A percentile compares a stretch with the other conserved stretches of the same genome.
Conservation (phyloP, 2,797 vertebrate species). For the Bovichtus variegatus region DNA sequence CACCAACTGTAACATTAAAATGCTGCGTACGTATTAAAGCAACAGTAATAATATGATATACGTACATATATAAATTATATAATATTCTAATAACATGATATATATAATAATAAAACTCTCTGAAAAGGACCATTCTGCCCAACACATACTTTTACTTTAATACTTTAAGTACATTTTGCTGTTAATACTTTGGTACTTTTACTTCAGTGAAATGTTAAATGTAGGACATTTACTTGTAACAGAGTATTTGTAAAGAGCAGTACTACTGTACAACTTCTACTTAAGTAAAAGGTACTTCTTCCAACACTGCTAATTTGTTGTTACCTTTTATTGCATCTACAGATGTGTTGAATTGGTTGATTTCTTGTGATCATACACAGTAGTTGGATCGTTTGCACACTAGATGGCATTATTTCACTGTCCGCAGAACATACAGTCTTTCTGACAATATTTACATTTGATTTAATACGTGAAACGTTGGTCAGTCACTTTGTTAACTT, state of each 20-base stretch:
- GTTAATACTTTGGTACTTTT: not conserved
- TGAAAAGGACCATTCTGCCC: no score
- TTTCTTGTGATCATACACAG: not conserved
- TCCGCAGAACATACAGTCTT: not conserved
- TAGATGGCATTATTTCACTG: conserved; percentile 59
- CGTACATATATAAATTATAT: no score
- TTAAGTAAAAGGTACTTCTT: not conserved
- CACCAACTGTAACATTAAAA: no score
- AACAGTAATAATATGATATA: not conserved
- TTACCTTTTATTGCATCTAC: no score
- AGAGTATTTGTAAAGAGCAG: not conserved
- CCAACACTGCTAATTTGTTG: not conserved
- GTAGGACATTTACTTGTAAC: not conserved
- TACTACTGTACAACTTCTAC: not conserved
- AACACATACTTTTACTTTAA: not conserved
- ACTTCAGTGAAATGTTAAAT: not conserved
- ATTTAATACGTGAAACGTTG: not conserved
- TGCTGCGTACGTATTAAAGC: no score
- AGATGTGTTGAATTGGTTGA: not conserved
- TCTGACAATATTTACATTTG: conserved; percentile 8
- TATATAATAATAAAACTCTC: no score
- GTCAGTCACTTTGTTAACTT: not conserved
- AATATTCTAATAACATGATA: no score
- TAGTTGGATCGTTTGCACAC: conserved; percentile 25
- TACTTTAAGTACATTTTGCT: not conserved